A percentile compares a stretch with the other conserved stretches of the same genome.
Conservation (phyloP, 92 coral and sea anemone species). For the Porites lobata region DNA sequence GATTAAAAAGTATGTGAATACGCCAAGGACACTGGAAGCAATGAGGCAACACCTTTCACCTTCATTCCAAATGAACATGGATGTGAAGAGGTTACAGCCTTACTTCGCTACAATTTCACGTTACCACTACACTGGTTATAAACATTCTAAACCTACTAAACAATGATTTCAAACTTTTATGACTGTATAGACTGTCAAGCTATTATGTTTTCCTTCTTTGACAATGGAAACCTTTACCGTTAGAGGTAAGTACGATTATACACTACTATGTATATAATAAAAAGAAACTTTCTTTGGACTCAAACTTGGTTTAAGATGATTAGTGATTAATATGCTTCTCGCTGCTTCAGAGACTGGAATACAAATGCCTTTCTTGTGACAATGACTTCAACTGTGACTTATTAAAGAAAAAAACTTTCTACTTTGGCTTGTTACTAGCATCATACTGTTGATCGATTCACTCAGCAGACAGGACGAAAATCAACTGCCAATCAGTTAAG, state of each 20-base stretch:
- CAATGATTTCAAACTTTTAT: constrained; percentile 10
- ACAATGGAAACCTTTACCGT: constrained; percentile 16
- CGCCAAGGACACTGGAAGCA: constrained; percentile 47
- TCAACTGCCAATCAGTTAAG: neutral
- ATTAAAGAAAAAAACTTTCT: neutral
- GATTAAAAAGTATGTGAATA: constrained; percentile 43
- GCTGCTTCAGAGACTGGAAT: constrained; percentile 49
- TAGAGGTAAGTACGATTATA: constrained; percentile 11
- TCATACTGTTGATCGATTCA: neutral
- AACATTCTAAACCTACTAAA: constrained; percentile 31
- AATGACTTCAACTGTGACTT: constrained; percentile 18
- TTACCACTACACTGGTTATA: constrained; percentile 21
- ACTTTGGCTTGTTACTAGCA: neutral
- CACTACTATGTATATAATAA: constrained; percentile 20
- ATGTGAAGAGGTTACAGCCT: constrained; percentile 27
- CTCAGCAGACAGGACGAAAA: neutral
- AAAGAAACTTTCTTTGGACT: constrained; percentile 40
- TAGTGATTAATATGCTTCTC: neutral
- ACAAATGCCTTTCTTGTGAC: too few species aligned
- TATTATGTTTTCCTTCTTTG: neutral
- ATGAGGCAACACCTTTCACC: constrained; percentile 35
- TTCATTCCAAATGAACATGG: constrained; percentile 9
- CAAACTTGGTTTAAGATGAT: constrained; percentile 21
- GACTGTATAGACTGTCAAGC: constrained; percentile 10
- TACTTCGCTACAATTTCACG: neutral